phyloP scores from a whole-genome alignment of 2,113 vertebrate species.

The Onychostruthus taczanowskii region DNA sequence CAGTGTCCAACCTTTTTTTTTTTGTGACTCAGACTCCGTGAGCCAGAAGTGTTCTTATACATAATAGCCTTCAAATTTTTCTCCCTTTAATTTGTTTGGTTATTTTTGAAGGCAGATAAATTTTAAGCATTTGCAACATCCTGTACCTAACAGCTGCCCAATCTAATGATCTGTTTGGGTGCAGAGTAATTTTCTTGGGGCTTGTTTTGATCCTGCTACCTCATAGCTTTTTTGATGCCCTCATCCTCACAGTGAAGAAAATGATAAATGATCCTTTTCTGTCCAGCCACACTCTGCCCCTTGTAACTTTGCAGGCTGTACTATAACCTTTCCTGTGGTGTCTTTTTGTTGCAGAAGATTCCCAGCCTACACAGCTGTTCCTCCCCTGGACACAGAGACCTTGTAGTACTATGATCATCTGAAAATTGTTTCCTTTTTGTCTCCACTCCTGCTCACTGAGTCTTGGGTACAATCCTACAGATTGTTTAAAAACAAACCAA shows the following conservation, averaged over 20 bases:
- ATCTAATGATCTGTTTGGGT: background rate
- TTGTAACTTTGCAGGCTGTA: background rate
- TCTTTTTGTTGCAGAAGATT: background rate
- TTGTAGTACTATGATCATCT: background rate
- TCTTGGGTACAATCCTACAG: background rate
- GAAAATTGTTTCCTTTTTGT: background rate
- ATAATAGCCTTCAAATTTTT: background rate
- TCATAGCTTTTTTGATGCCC: background rate
- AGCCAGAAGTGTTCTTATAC: background rate
- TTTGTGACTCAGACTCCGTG: background rate
- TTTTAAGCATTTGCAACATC: slow-evolving; percentile 20
- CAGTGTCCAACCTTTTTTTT: background rate
- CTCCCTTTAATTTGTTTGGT: background rate
- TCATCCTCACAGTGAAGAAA: background rate
- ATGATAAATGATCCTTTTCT: background rate
- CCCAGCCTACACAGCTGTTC: background rate
- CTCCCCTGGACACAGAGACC: background rate
- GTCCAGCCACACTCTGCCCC: background rate
- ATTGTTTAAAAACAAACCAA: background rate
- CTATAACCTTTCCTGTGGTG: background rate
- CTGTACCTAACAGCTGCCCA: background rate
- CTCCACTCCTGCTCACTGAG: background rate
- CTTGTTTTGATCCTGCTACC: background rate
- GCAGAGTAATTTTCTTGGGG: slow-evolving; percentile 1
- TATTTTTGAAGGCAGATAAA: background rate